Evolutionary conservation across 2,888 invertebrate species (phyloP).

Genomic region (Tachina lurida): DNA sequence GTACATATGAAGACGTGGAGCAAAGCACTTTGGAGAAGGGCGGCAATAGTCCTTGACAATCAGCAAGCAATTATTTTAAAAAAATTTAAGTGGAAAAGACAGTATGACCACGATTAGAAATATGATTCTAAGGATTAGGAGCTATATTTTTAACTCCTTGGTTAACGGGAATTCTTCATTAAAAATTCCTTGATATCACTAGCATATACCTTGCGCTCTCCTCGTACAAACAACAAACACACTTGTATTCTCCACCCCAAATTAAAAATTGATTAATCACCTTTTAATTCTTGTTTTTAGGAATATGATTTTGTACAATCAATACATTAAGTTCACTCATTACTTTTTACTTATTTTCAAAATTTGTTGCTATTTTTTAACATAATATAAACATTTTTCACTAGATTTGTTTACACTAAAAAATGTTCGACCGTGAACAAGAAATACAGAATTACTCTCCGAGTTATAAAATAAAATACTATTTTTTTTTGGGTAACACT

Average conservation of each 20-base stretch:
- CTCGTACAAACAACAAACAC: constrained; percentile 34
- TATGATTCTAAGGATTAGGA: background rate
- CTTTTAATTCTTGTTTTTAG: constrained; percentile 42
- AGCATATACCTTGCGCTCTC: constrained; percentile 31
- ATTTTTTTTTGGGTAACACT: too few species aligned
- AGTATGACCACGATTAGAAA: background rate
- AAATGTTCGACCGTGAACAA: constrained; percentile 63
- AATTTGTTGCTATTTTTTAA: constrained; percentile 22
- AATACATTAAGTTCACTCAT: constrained; percentile 17
- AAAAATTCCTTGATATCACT: constrained; percentile 64
- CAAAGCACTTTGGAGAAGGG: constrained; percentile 48
- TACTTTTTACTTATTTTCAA: constrained; percentile 28
- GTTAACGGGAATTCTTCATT: constrained; percentile 17
- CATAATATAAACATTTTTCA: constrained; percentile 58
- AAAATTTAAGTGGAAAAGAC: background rate
- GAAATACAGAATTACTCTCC: constrained; percentile 53
- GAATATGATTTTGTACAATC: constrained; percentile 26
- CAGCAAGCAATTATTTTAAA: background rate
- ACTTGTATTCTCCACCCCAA: constrained; percentile 52
- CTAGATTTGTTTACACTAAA: constrained; percentile 65
- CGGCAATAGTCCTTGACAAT: constrained; percentile 63
- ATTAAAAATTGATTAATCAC: constrained; percentile 67
- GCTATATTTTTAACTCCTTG: background rate
- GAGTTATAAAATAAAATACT: constrained; percentile 56
- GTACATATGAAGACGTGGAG: background rate